These are phyloP conservation scores for Guaruba guarouba DNA, from an alignment of 2,113 vertebrate genomes.

Conservation along the genomic window DNA sequence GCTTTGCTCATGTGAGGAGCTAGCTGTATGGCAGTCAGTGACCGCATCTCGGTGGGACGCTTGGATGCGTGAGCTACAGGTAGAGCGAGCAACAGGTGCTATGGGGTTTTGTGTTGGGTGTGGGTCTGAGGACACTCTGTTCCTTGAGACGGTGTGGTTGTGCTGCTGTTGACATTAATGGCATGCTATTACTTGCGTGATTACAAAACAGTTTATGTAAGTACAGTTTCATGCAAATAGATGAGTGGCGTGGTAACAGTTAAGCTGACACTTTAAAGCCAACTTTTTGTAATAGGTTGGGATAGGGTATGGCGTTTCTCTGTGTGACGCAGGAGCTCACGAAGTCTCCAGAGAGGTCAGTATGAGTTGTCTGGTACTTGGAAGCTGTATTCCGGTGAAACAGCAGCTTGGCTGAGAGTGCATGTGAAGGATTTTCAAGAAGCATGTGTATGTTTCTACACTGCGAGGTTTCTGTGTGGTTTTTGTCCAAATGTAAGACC, in stretches of 20 bases:
- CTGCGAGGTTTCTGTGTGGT: background rate
- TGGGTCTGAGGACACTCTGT: background rate
- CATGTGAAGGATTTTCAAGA: background rate
- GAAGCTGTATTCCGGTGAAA: background rate
- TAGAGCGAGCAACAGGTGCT: background rate
- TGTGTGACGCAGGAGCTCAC: background rate
- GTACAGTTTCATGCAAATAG: conserved; percentile 33
- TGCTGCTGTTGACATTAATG: background rate
- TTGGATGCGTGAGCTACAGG: background rate
- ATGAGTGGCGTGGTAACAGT: background rate
- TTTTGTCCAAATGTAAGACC: background rate
- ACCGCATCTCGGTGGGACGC: fast-evolving
- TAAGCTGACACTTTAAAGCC: background rate
- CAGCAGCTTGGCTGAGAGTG: background rate
- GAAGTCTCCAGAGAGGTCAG: fast-evolving
- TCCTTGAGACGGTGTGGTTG: background rate
- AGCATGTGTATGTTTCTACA: background rate
- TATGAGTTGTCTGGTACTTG: background rate
- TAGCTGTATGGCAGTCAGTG: fast-evolving
- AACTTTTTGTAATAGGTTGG: background rate
- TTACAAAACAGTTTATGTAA: conserved; percentile 69
- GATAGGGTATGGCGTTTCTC: background rate
- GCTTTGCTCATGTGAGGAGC: fast-evolving
- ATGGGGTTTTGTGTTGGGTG: fast-evolving
- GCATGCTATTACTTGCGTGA: background rate